phyloP scores from a whole-genome alignment of 2,888 invertebrate species.

The Dichetophora obliterata region DNA sequence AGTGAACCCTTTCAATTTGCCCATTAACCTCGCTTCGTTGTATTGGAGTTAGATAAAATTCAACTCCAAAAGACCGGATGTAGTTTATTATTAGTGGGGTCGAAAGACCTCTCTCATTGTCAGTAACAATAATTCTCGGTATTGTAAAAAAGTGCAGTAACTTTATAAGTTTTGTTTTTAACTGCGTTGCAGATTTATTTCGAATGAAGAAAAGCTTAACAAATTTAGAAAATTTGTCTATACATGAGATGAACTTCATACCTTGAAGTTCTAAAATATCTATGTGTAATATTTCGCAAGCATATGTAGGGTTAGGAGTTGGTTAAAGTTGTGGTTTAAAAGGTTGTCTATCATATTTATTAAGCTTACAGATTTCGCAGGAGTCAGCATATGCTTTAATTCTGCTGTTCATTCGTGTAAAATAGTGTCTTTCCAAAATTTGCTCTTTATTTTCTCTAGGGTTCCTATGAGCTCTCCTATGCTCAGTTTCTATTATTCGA shows the following conservation, averaged over 20 bases:
- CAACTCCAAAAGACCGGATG: not conserved
- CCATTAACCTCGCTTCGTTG: not conserved
- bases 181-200: not conserved
- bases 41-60: not conserved
- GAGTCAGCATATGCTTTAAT: not conserved
- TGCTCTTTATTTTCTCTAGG: no score
- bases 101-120: not conserved
- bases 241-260: not conserved
- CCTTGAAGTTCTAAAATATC: conserved; percentile 1
- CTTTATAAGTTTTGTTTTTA: not conserved
- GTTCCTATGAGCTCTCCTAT: no score
- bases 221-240: not conserved
- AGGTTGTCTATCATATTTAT: no score
- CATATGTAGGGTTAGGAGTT: not conserved
- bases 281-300: not conserved
- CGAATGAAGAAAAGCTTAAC: not conserved
- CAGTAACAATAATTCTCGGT: not conserved
- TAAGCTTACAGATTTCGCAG: not conserved
- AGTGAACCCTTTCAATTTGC: not conserved
- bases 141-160: not conserved
- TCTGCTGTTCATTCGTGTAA: no score
- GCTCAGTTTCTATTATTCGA: no score
- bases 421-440: no score
- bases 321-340: no score
- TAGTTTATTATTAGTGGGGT: not conserved